Percentiles rank a stretch among this genome's conserved stretches.
These are phyloP conservation scores for Coilia nasus DNA, from an alignment of 2,797 vertebrate genomes.

Conservation along the genomic window DNA sequence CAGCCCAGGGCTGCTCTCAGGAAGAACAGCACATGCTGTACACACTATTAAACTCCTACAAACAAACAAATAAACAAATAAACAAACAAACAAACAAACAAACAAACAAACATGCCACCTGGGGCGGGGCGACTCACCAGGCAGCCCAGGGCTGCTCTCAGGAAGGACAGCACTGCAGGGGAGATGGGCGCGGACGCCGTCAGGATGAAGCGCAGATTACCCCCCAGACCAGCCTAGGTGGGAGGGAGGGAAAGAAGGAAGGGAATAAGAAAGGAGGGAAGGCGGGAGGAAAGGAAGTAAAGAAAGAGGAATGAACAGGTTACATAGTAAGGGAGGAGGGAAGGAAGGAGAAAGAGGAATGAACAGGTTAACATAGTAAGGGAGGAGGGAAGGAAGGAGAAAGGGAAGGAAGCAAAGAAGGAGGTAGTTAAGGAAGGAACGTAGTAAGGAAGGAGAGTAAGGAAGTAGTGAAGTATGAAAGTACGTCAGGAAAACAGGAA, in stretches of 20 bases:
- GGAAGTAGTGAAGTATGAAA: neutral
- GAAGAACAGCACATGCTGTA: too few relatives aligned
- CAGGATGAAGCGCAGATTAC: conserved; percentile 77
- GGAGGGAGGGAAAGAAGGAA: neutral
- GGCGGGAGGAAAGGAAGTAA: neutral
- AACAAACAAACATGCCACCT: neutral
- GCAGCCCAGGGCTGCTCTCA: conserved; percentile 79
- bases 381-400: too few relatives aligned
- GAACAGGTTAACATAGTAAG: too few relatives aligned
- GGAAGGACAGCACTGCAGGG: conserved; percentile 77
- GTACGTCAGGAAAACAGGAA: too few relatives aligned
- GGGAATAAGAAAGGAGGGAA: neutral
- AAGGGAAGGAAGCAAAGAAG: neutral
- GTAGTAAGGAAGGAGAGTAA: too few relatives aligned
- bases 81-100: neutral
- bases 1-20: conserved; percentile 79
- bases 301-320: neutral
- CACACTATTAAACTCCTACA: neutral
- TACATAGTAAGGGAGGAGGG: neutral
- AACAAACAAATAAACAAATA: neutral
- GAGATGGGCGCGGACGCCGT: conserved; percentile 81
- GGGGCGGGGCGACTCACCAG: conserved; percentile 54
- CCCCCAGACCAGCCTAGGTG: conserved; percentile 73
- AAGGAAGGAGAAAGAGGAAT: neutral
- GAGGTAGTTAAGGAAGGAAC: neutral